These are phyloP conservation scores for Molorchus minor DNA, from an alignment of 2,888 invertebrate species.

Conservation along the genomic window DNA sequence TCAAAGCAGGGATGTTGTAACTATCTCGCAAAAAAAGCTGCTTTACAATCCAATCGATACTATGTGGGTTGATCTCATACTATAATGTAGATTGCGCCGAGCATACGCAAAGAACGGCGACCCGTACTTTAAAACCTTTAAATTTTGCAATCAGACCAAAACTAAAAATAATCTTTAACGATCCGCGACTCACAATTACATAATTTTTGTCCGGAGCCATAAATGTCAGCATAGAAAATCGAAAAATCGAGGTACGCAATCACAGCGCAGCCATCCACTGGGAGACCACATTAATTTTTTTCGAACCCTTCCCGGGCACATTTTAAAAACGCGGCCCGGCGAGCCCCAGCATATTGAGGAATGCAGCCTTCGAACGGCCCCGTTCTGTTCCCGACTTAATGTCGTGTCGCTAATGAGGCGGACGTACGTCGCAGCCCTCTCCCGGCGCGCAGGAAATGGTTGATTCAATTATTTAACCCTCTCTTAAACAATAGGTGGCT, in stretches of 20 bases:
- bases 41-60: no score
- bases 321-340: constrained; percentile 14
- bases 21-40: no score
- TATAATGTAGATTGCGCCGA: no score
- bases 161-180: no score
- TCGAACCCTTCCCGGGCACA: constrained; percentile 7
- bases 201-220: no score
- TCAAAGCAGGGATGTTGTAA: no score
- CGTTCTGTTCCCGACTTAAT: constrained; percentile 46
- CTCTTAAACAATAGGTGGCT: constrained; percentile 65
- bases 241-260: not conserved
- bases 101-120: no score
- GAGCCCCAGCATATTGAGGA: constrained; percentile 28
- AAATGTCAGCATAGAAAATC: no score
- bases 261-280: not conserved
- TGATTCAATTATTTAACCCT: constrained; percentile 66
- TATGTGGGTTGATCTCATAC: no score
- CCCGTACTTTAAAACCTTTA: no score
- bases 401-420: constrained; percentile 46
- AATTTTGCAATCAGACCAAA: no score
- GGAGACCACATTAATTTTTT: constrained; percentile 16
- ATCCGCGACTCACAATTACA: no score
- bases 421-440: constrained; percentile 24
- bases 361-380: constrained; percentile 27
- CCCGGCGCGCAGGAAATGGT: constrained; percentile 54